Evolutionary conservation across 2,888 invertebrate genomes (phyloP).

Genomic region (Aricia artaxerxes): DNA sequence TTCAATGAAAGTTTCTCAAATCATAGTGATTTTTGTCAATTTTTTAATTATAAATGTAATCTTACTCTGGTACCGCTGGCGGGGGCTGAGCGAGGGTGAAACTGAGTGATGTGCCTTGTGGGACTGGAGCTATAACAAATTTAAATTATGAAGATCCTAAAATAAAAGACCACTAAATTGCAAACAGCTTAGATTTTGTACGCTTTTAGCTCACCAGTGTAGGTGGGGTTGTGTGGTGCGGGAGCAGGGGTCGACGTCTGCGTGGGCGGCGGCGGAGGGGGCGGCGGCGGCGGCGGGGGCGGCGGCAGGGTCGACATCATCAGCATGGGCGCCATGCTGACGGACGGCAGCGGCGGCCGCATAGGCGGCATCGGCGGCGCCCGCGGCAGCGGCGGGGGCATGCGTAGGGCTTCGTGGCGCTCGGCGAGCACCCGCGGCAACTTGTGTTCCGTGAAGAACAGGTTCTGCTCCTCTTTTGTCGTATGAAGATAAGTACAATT

Average conservation of each 20-base stretch:
- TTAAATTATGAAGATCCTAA: neutral
- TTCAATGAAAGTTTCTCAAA: neutral
- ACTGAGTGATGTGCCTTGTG: conserved; percentile 44
- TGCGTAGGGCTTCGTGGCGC: conserved; percentile 51
- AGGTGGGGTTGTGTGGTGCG: conserved; percentile 38
- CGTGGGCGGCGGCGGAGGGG: conserved; percentile 42
- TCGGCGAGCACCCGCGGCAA: conserved; percentile 60
- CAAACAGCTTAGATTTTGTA: neutral
- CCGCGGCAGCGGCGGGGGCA: conserved; percentile 49
- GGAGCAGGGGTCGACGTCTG: conserved; percentile 32
- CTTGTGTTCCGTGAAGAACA: conserved; percentile 55
- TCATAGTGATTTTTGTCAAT: neutral
- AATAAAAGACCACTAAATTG: neutral
- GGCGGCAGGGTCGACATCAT: conserved; percentile 48
- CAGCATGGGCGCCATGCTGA: conserved; percentile 1
- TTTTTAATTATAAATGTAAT: too few species aligned
- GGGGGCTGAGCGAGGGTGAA: conserved; percentile 63
- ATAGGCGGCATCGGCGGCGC: conserved; percentile 47
- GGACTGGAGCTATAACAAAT: conserved; percentile 44
- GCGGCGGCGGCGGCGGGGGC: conserved; percentile 44
- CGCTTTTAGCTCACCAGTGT: conserved; percentile 46
- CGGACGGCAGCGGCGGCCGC: conserved; percentile 36
- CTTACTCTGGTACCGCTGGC: conserved; percentile 43
- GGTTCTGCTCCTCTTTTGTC: conserved; percentile 58
- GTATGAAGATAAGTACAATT: conserved; percentile 65